Conservation (phyloP, 2,888 invertebrate genomes). For the Acronicta alni region DNA sequence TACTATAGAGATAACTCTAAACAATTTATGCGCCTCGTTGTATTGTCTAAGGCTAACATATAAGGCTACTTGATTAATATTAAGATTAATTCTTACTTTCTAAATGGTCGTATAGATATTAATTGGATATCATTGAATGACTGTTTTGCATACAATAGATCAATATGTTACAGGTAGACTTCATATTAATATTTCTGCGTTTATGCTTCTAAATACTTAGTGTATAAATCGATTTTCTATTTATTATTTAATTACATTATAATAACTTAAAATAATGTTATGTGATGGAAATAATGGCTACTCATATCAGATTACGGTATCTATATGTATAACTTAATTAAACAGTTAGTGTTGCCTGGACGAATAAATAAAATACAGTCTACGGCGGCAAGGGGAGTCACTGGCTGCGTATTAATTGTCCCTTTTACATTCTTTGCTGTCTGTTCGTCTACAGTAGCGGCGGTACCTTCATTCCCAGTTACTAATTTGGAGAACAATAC, state of each 20-base stretch:
- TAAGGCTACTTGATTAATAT: conserved; percentile 13
- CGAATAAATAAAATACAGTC: not conserved
- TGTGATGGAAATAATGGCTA: conserved; percentile 2
- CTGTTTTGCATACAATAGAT: conserved; percentile 46
- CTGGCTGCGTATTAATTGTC: conserved; percentile 28
- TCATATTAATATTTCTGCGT: conserved; percentile 6
- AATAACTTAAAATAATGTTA: not conserved
- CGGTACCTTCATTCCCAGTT: conserved; percentile 22
- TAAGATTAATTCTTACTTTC: conserved; percentile 38
- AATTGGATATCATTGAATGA: conserved; percentile 33
- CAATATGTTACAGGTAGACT: conserved; percentile 6
- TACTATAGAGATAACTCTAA: not conserved
- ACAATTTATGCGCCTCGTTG: not conserved
- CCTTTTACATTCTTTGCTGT: conserved; percentile 37
- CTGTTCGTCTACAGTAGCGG: conserved; percentile 18
- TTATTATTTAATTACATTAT: too few species aligned
- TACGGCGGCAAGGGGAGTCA: conserved; percentile 6
- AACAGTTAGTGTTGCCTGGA: conserved; percentile 3
- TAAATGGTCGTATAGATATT: conserved; percentile 27
- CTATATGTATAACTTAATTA: conserved; percentile 8
- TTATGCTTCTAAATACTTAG: conserved; percentile 5
- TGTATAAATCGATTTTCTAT: not conserved
- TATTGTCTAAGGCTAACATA: conserved; percentile 8
- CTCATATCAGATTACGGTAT: conserved; percentile 1
- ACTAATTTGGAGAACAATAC: conserved; percentile 53